Conservation (phyloP, 1,140 invertebrate genomes). For the Hylyphantes graminicola region DNA sequence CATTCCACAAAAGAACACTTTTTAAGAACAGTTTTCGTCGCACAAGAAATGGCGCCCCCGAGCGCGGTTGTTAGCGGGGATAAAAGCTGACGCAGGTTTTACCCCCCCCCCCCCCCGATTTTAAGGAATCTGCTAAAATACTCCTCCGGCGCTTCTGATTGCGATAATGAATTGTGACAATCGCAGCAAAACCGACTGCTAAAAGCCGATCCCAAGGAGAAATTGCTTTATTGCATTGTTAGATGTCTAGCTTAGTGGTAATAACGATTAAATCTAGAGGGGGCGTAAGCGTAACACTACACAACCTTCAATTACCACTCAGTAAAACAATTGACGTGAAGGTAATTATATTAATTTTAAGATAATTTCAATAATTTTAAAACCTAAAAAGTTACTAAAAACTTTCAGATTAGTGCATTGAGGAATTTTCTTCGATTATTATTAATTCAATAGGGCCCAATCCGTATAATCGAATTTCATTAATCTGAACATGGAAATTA, state of each 20-base stretch:
- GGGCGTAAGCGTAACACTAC: no score
- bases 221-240: neutral
- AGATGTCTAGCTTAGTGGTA: neutral
- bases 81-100: slow-evolving; percentile 51
- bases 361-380: no score
- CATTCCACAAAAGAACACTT: slow-evolving; percentile 59
- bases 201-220: neutral
- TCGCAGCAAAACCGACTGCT: slow-evolving; percentile 16
- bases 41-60: slow-evolving; percentile 28
- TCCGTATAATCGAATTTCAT: no score
- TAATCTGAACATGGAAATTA: no score
- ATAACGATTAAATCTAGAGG: neutral
- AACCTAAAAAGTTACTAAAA: no score
- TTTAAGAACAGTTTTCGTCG: slow-evolving; percentile 40
- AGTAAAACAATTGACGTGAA: no score
- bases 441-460: no score
- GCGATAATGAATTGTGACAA: slow-evolving; percentile 58
- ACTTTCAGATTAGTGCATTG: no score
- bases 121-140: slow-evolving; percentile 48
- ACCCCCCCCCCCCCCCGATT: slow-evolving; percentile 1
- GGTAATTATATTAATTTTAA: no score
- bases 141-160: slow-evolving; percentile 52
- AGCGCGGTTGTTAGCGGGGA: slow-evolving; percentile 46
- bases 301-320: no score
- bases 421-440: no score